A percentile compares a stretch with the other conserved stretches of the same genome.
Conservation (phyloP, 1,140 invertebrate species). For the Drosophila mauritiana region DNA sequence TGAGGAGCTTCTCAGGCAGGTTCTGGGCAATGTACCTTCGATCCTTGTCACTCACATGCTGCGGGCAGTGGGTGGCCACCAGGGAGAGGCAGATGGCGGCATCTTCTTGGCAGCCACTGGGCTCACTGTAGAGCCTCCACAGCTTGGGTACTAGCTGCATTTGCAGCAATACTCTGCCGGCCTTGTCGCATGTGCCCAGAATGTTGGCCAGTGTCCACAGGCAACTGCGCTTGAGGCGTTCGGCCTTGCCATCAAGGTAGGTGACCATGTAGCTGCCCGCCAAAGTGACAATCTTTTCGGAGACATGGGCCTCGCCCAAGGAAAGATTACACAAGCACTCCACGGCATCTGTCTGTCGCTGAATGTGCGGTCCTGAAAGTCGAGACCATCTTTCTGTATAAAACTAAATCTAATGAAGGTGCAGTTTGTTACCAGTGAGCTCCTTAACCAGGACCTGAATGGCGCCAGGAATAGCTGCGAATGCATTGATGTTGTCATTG, state of each 20-base stretch:
- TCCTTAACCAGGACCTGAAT: conserved; percentile 76
- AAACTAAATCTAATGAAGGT: not conserved
- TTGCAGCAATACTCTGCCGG: conserved; percentile 49
- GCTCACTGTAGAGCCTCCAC: conserved; percentile 60
- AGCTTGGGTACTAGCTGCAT: conserved; percentile 73
- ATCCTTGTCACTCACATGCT: conserved; percentile 44
- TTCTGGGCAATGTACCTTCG: conserved; percentile 45
- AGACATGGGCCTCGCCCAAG: conserved; percentile 65
- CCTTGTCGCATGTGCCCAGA: conserved; percentile 56
- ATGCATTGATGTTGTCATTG: conserved; percentile 65
- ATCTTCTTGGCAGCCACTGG: conserved; percentile 41
- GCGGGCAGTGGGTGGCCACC: conserved; percentile 15
- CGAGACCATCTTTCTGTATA: not conserved
- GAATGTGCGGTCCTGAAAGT: conserved; percentile 45
- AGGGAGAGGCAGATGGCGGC: conserved; percentile 60
- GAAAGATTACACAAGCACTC: conserved; percentile 80
- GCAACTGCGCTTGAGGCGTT: conserved; percentile 57
- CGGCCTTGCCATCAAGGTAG: conserved; percentile 58
- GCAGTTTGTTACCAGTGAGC: conserved; percentile 52
- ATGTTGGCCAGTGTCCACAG: conserved; percentile 78
- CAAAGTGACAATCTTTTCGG: conserved; percentile 70
- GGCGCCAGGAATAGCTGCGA: conserved; percentile 63
- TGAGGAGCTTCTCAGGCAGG: conserved; percentile 31
- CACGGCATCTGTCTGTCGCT: conserved; percentile 60
- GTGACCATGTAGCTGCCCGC: conserved; percentile 79